phyloP scores from a whole-genome alignment of 1,140 invertebrate genomes.

The Temnothorax longispinosus region DNA sequence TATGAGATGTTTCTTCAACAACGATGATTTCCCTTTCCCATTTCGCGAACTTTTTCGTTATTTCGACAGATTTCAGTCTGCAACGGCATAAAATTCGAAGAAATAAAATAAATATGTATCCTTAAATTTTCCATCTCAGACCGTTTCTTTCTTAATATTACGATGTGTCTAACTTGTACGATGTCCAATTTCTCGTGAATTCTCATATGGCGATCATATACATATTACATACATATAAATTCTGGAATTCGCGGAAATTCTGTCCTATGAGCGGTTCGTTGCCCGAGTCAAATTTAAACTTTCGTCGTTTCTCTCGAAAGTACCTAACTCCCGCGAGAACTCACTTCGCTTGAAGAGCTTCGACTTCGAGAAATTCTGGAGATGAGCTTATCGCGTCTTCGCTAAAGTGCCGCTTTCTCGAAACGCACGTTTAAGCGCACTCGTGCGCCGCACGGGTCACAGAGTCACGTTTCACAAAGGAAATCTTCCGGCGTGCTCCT shows the following conservation, averaged over 20 bases:
- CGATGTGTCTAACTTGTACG: neutral
- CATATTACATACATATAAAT: neutral
- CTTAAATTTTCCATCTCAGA: neutral
- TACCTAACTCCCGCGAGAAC: slow-evolving; percentile 9
- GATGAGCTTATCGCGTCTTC: slow-evolving; percentile 48
- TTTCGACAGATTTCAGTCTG: neutral
- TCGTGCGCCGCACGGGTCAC: neutral
- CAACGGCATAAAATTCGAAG: neutral
- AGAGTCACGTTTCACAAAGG: slow-evolving; percentile 69
- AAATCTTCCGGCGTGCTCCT: slow-evolving; percentile 75
- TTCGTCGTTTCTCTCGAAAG: slow-evolving; percentile 29
- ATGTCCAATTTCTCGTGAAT: neutral
- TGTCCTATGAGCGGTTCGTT: neutral
- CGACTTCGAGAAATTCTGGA: slow-evolving; percentile 37
- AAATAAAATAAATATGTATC: slow-evolving; percentile 7
- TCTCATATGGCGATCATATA: neutral
- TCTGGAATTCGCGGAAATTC: neutral
- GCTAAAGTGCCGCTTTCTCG: slow-evolving; percentile 29
- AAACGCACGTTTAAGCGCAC: slow-evolving; percentile 42
- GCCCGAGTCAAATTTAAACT: slow-evolving; percentile 43
- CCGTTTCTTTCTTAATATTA: neutral
- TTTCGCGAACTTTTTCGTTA: neutral
- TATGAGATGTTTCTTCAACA: neutral
- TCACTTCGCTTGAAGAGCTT: slow-evolving; percentile 29
- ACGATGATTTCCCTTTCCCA: neutral